phyloP scores from a whole-genome alignment of 2,113 vertebrate genomes.

The Crotalus viridis region DNA sequence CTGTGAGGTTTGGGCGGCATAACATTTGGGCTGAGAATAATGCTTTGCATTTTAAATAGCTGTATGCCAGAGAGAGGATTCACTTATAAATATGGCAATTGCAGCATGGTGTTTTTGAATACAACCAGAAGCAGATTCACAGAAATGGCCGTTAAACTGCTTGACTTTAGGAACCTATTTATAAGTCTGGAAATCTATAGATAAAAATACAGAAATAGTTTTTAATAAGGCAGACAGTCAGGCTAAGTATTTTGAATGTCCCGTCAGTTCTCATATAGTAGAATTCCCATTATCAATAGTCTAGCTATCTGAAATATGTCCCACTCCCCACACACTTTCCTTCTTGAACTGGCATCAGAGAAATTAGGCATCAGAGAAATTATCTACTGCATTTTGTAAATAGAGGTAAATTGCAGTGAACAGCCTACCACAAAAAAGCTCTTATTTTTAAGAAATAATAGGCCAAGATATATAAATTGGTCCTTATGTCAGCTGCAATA shows the following conservation, averaged over 20 bases:
- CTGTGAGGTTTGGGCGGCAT: not conserved
- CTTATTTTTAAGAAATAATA: not conserved
- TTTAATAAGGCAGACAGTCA: slow-evolving; percentile 13
- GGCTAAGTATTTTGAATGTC: slow-evolving; percentile 7
- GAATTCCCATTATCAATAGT: slow-evolving; percentile 19
- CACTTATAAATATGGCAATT: not conserved
- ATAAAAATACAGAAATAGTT: slow-evolving; percentile 20
- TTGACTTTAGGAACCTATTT: not conserved
- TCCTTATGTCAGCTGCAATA: not conserved
- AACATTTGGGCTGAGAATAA: not conserved
- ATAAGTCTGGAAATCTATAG: not conserved
- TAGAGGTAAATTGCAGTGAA: not conserved
- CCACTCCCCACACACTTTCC: not conserved
- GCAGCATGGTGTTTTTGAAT: not conserved
- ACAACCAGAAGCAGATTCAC: not conserved
- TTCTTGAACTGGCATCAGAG: not conserved
- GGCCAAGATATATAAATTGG: not conserved
- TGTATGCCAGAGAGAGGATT: not conserved
- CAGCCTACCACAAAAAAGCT: not conserved
- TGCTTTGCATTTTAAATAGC: not conserved
- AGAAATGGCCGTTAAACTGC: not conserved
- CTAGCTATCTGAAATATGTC: not conserved
- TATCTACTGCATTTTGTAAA: not conserved
- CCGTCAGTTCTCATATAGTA: slow-evolving; percentile 4
- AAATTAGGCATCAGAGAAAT: not conserved